Conservation (phyloP, 2,888 invertebrate genomes). For the Drosophila meridiana region DNA sequence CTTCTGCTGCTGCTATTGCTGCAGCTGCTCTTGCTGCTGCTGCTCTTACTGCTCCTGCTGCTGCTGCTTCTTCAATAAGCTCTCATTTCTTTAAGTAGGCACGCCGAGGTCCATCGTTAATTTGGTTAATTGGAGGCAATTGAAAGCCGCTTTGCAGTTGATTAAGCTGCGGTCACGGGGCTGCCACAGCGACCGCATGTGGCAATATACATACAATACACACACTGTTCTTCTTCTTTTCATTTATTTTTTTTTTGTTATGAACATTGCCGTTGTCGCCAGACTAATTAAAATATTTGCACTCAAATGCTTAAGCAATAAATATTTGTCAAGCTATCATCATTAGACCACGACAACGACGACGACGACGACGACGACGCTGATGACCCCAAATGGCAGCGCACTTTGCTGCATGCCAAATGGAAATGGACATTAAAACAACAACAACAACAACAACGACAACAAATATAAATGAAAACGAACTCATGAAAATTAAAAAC, state of each 20-base stretch:
- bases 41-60: slow-evolving; percentile 14
- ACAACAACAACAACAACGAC: neutral
- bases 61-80: slow-evolving; percentile 42
- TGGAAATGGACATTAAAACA: slow-evolving; percentile 47
- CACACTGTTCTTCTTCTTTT: slow-evolving; percentile 9
- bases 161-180: slow-evolving; percentile 64
- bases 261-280: slow-evolving; percentile 56
- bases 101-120: slow-evolving; percentile 66
- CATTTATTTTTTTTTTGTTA: slow-evolving; percentile 24
- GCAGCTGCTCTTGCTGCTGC: slow-evolving; percentile 3
- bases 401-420: slow-evolving; percentile 21
- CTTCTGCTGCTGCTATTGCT: slow-evolving; percentile 18
- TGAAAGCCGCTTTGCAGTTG: slow-evolving; percentile 80
- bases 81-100: slow-evolving; percentile 56
- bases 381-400: slow-evolving; percentile 33
- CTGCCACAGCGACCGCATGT: slow-evolving; percentile 23
- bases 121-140: slow-evolving; percentile 80
- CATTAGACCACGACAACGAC: slow-evolving; percentile 53
- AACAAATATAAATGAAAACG: slow-evolving; percentile 43
- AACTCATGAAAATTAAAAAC: slow-evolving; percentile 47
- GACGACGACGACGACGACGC: slow-evolving; percentile 12
- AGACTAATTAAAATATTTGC: slow-evolving; percentile 81
- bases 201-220: slow-evolving; percentile 5
- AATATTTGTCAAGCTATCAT: slow-evolving; percentile 79
- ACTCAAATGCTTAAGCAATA: slow-evolving; percentile 81